Conservation (phyloP, 2,113 vertebrate genomes). For the Myocastor coypus region DNA sequence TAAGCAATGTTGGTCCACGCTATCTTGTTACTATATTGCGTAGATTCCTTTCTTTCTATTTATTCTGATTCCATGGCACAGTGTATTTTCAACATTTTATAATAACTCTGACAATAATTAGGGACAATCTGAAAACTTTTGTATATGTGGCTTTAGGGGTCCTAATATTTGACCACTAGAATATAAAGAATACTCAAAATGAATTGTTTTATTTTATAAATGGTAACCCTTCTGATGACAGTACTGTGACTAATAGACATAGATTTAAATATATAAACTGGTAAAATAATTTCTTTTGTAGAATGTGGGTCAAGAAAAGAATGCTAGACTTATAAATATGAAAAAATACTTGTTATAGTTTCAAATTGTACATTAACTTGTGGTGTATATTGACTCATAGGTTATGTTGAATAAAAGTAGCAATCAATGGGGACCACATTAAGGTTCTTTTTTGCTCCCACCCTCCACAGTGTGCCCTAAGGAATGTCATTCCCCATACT, state of each 20-base stretch:
- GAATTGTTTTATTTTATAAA: not conserved
- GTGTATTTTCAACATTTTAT: not conserved
- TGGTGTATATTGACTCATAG: not conserved
- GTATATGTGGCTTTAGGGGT: not conserved
- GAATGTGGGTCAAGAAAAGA: not conserved
- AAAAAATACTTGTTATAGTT: not conserved
- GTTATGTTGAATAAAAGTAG: slow-evolving; percentile 49
- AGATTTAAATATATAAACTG: not conserved
- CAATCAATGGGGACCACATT: not conserved
- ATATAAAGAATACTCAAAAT: not conserved
- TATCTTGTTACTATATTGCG: slow-evolving; percentile 38
- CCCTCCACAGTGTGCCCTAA: not conserved
- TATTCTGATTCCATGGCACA: not conserved
- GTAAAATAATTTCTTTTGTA: slow-evolving; percentile 24
- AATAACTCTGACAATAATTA: slow-evolving; percentile 34
- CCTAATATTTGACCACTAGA: not conserved
- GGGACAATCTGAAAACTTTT: not conserved
- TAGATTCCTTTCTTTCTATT: not conserved
- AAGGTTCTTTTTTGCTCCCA: not conserved
- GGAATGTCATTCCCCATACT: not conserved
- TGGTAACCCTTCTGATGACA: not conserved
- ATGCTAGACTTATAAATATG: not conserved
- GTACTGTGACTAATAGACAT: not conserved
- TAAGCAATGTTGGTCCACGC: slow-evolving; percentile 22
- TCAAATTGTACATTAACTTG: not conserved